Conservation (phyloP, 2,113 vertebrate species). For the Melanocharis versteri region DNA sequence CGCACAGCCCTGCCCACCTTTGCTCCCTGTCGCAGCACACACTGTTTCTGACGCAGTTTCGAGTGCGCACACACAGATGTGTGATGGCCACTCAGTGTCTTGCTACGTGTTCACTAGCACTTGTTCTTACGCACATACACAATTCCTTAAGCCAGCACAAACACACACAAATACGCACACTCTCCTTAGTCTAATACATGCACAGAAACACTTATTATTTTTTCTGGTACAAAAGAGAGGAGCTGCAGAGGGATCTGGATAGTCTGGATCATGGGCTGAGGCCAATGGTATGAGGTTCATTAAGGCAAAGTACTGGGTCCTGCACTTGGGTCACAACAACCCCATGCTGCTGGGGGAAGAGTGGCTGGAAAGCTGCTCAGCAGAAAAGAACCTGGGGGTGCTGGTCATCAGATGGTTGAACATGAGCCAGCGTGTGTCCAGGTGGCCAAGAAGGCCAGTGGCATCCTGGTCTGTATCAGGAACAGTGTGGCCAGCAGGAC, state of each 20-base stretch:
- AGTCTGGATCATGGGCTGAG: background rate
- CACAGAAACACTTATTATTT: background rate
- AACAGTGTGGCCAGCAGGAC: background rate
- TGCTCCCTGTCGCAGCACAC: rapidly evolving
- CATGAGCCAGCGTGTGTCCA: background rate
- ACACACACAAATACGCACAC: background rate
- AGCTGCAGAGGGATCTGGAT: background rate
- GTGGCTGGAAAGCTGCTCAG: background rate
- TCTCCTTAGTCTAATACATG: background rate
- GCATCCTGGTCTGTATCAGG: background rate
- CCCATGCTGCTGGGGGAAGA: background rate
- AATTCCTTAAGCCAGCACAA: background rate
- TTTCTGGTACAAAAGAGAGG: background rate
- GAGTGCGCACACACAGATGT: rapidly evolving
- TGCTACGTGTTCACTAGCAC: background rate
- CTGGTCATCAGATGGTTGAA: background rate
- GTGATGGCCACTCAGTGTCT: rapidly evolving
- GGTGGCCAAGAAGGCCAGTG: background rate
- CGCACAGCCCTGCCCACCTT: background rate
- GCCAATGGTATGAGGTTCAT: background rate
- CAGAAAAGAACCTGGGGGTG: background rate
- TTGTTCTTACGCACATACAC: background rate
- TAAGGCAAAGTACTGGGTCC: background rate
- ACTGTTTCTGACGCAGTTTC: rapidly evolving
- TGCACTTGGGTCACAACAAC: background rate